Base-by-base conservation (phyloP, 23 tunicate species). In the Ascidia mentula region DNA sequence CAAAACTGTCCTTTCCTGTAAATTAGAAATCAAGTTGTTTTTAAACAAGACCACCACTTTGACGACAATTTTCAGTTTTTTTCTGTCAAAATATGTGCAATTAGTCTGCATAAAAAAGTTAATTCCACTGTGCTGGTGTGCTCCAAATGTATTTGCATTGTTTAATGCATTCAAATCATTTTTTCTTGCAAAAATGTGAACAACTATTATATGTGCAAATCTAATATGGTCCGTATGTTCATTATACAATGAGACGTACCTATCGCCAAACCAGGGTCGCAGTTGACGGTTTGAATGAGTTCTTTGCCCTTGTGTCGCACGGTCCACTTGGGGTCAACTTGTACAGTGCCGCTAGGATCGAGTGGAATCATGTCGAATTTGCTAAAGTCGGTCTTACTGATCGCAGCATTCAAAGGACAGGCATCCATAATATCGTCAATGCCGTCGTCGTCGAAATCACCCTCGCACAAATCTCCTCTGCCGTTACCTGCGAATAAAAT, bases 231-330 rank as follows among this genome's bases (percentile, higher is more conserved):
- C n/a, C n/a, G n/a, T n/a, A n/a, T n/a, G n/a, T n/a, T n/a, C n/a
- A n/a, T n/a, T n/a, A n/a, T n/a, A n/a, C n/a, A n/a, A 9, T 9
- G 24, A 28, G 3, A 60, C 86, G 60, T 82, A 89, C 99, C 95
- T 6, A 95, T 82, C 4, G 99, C 99, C 0, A 95, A 88, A 5
- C 99, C 99, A 32, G 99, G 99, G 76, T 95, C 99, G 74, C 95
- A 89, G 85, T 95, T 95, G 40, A 75, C 78, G 39, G 99, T 89
- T 37, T 95, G 99, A 37, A 95, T 82, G n/a, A 95, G 42, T 82
- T 95, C 99, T 86, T 85, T 95, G 24, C 99, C 99, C 69, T 82
- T 72, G 77, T 95, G 79, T 37, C 90, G 38, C 7, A 95, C 86
- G 34, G 83, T 83, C 99, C 99, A 95, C 38, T 81, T 75, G 0